phyloP scores from a whole-genome alignment of 2,888 invertebrate species.

The Timema cristinae region DNA sequence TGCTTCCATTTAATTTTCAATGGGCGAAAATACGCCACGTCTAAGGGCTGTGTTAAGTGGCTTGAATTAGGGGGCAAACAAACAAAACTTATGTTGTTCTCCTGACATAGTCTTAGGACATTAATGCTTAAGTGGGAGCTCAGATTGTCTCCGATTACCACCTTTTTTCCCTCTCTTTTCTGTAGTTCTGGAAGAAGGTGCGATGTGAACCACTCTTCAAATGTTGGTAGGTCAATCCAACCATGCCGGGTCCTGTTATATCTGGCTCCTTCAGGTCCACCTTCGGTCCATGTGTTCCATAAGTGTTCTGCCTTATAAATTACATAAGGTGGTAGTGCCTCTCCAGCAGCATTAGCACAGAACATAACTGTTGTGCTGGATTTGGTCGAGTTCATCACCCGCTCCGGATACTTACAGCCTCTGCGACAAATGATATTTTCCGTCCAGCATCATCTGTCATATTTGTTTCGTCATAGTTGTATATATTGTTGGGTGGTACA shows the following conservation, averaged over 20 bases:
- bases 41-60: constrained; percentile 37
- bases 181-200: constrained; percentile 37
- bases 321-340: constrained; percentile 42
- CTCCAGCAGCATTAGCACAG: constrained; percentile 41
- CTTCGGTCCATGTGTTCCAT: constrained; percentile 42
- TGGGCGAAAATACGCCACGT: constrained; percentile 37
- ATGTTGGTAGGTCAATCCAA: constrained; percentile 41
- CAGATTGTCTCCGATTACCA: constrained; percentile 41
- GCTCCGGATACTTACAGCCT: constrained; percentile 41
- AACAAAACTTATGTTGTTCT: constrained; percentile 40
- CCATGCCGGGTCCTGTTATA: constrained; percentile 43
- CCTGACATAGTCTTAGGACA: constrained; percentile 37
- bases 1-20: constrained; percentile 36
- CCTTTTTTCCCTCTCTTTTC: constrained; percentile 28
- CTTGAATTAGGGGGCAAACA: constrained; percentile 40
- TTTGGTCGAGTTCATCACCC: constrained; percentile 41
- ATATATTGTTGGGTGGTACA: constrained; percentile 35
- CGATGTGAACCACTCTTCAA: constrained; percentile 39
- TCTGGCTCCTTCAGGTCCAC: constrained; percentile 40
- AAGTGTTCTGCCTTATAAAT: constrained; percentile 44
- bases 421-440: constrained; percentile 36
- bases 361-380: constrained; percentile 42
- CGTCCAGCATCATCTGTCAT: constrained; percentile 40
- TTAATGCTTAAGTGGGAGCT: constrained; percentile 32
- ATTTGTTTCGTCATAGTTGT: constrained; percentile 42